Percentiles rank a stretch among this genome's conserved stretches.
Evolutionary conservation across 92 coral and sea anemone species (phyloP).

Genomic region (Zoanthus solanderi): DNA sequence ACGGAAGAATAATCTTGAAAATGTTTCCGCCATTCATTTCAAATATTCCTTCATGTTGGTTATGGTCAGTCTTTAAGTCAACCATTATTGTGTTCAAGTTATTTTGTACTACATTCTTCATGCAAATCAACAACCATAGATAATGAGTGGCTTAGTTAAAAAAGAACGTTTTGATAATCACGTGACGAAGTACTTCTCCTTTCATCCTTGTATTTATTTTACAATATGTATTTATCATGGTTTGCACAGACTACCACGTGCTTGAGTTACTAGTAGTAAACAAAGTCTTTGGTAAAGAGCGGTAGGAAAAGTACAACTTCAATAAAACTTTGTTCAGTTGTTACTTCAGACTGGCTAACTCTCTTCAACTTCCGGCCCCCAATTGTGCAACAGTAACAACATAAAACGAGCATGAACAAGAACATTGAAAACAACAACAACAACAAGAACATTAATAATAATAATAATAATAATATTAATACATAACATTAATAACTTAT

Average conservation of each 20-base stretch:
- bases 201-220: conserved; percentile 27
- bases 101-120: neutral
- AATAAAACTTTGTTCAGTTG: neutral
- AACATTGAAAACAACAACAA: too few species aligned
- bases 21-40: too few species aligned
- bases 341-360: neutral
- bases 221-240: conserved; percentile 19
- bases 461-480: too few species aligned
- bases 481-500: too few species aligned
- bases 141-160: neutral
- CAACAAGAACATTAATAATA: too few species aligned
- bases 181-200: neutral
- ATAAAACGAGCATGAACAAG: neutral
- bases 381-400: neutral
- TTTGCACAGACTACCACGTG: neutral
- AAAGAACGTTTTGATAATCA: neutral
- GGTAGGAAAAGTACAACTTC: neutral
- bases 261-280: neutral
- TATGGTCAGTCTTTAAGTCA: neutral
- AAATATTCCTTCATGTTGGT: neutral
- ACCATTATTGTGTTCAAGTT: neutral
- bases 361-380: neutral
- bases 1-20: too few species aligned
- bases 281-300: neutral
- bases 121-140: neutral